A percentile compares a stretch with the other conserved stretches of the same genome.
Evolutionary conservation across 1,140 invertebrate genomes (phyloP).

Genomic region (Alviniconcha marisindica): DNA sequence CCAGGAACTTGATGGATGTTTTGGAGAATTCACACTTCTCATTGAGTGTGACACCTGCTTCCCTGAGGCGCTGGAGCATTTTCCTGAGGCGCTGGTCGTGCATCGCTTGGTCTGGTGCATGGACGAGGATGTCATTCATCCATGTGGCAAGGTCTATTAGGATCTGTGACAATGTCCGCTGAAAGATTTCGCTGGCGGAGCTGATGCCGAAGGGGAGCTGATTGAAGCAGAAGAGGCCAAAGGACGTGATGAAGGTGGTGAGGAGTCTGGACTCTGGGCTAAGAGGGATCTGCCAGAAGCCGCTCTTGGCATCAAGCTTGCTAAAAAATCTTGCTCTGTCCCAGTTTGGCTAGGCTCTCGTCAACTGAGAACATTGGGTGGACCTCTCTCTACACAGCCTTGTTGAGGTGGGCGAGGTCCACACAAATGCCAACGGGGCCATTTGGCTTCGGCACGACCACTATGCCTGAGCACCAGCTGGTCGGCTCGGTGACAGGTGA

Average conservation of each 20-base stretch:
- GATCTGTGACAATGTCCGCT: conserved; percentile 43
- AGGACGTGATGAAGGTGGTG: conserved; percentile 65
- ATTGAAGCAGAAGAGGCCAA: conserved; percentile 71
- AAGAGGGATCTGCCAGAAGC: conserved; percentile 48
- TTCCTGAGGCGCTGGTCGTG: conserved; percentile 50
- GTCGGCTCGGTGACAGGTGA: not conserved
- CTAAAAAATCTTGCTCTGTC: conserved; percentile 67
- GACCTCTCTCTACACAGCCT: not conserved
- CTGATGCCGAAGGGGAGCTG: conserved; percentile 75
- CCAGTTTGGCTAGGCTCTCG: conserved; percentile 24
- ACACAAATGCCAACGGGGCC: conserved; percentile 51
- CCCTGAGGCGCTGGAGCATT: conserved; percentile 56
- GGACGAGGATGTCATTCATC: conserved; percentile 64
- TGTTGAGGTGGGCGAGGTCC: conserved; percentile 41
- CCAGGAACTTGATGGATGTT: conserved; percentile 34
- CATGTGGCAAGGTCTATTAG: conserved; percentile 33
- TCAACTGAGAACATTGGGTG: not conserved
- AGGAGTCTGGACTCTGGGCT: conserved; percentile 28
- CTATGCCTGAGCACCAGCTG: conserved; percentile 4
- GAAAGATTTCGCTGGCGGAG: conserved; percentile 48
- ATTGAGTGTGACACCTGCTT: conserved; percentile 65
- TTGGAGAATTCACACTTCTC: conserved; percentile 19
- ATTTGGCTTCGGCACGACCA: conserved; percentile 36
- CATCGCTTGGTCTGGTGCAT: conserved; percentile 46
- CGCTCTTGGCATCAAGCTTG: conserved; percentile 37